These are phyloP conservation scores for Bugulina stolonifera DNA, from an alignment of 2,888 invertebrate species.

Conservation along the genomic window DNA sequence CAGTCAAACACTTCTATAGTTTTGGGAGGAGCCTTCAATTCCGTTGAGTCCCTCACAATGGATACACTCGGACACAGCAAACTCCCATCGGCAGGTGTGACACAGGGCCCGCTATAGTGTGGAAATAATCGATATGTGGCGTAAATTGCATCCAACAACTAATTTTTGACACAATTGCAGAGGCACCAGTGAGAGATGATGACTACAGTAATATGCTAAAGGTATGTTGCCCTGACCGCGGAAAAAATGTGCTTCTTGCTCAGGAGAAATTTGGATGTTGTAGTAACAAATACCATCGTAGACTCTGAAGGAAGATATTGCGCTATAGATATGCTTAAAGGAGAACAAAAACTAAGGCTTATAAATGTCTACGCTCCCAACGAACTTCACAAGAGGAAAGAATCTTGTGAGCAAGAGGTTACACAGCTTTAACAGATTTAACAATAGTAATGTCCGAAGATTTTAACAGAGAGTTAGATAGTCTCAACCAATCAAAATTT, in stretches of 20 bases:
- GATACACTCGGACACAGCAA: not conserved
- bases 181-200: not conserved
- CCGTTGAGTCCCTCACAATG: not conserved
- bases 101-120: not conserved
- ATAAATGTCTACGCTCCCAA: slow-evolving; percentile 10
- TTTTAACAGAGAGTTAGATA: no score
- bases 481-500: no score
- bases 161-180: not conserved
- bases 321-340: not conserved
- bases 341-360: not conserved
- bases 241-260: not conserved
- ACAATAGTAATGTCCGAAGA: no score
- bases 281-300: no score
- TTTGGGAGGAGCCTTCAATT: not conserved
- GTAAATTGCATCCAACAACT: not conserved
- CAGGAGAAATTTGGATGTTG: not conserved
- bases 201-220: not conserved
- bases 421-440: no score
- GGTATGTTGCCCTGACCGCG: not conserved
- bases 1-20: not conserved
- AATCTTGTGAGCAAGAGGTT: no score
- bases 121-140: not conserved
- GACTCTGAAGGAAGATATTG: not conserved
- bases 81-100: not conserved
- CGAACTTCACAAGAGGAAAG: not conserved